These are phyloP conservation scores for Artibeus lituratus DNA, from an alignment of 2,797 vertebrate species.

Conservation along the genomic window DNA sequence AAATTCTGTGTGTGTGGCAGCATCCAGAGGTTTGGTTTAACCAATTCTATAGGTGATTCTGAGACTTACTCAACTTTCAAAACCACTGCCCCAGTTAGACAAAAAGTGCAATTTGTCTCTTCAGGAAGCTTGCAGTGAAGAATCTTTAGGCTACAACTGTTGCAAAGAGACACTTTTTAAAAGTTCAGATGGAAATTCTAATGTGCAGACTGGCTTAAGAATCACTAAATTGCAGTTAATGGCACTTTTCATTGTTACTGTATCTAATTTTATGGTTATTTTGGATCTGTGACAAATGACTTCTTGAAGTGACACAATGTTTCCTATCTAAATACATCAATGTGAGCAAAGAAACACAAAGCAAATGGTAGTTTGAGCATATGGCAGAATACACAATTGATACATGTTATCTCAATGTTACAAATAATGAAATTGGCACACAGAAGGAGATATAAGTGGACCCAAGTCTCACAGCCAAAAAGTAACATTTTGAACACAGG, in stretches of 20 bases:
- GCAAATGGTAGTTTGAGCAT: not conserved
- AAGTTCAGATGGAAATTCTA: not conserved
- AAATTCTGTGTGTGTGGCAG: not conserved
- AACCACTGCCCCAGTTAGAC: not conserved
- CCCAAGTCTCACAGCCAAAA: not conserved
- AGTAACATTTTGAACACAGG: not conserved
- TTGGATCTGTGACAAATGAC: not conserved
- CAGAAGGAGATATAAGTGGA: not conserved
- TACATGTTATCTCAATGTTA: not conserved
- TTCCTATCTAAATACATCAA: not conserved
- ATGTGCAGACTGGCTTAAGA: not conserved
- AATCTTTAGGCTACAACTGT: not conserved
- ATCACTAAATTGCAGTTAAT: not conserved
- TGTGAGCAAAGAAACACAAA: not conserved
- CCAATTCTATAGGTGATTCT: not conserved
- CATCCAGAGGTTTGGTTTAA: not conserved
- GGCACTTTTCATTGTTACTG: not conserved
- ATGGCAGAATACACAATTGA: not conserved
- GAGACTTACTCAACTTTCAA: not conserved
- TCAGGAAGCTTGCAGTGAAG: not conserved
- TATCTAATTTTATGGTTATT: not conserved
- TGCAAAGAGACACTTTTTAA: not conserved
- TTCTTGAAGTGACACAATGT: conserved; percentile 32
- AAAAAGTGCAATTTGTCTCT: not conserved
- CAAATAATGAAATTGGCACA: not conserved